Conservation (phyloP, 1,140 invertebrate species). For the Macrosteles quadrilineatus region DNA sequence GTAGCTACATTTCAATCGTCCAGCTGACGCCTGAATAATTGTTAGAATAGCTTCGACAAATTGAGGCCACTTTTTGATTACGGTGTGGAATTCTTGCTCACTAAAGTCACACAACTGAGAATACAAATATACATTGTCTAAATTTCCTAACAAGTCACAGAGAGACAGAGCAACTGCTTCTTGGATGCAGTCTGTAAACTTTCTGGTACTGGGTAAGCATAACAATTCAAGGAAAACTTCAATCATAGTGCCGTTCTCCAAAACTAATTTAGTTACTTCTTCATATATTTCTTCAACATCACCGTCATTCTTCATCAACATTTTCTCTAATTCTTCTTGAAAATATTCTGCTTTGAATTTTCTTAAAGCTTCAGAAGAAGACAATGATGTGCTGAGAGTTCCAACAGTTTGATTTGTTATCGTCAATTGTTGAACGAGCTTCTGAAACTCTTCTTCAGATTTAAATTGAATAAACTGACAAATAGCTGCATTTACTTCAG, state of each 20-base stretch:
- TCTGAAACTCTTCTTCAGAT: slow-evolving; percentile 10
- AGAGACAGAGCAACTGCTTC: not conserved
- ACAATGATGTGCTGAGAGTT: not conserved
- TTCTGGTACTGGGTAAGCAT: not conserved
- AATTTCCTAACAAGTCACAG: not conserved
- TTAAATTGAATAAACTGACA: not conserved
- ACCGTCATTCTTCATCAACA: not conserved
- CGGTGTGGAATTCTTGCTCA: not conserved
- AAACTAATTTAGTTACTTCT: not conserved
- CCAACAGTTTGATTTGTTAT: not conserved
- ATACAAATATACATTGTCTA: not conserved
- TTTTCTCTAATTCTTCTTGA: not conserved
- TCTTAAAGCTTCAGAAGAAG: not conserved
- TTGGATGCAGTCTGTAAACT: not conserved
- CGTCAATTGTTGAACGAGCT: not conserved
- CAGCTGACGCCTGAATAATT: not conserved
- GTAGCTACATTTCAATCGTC: slow-evolving; percentile 2
- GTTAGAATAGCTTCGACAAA: not conserved
- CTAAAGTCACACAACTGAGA: not conserved
- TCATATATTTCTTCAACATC: not conserved
- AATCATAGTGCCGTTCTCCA: not conserved
- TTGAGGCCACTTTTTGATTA: not conserved
- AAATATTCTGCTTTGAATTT: not conserved
- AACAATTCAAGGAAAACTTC: slow-evolving; percentile 2
- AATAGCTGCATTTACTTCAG: slow-evolving; percentile 33